A percentile compares a stretch with the other conserved stretches of the same genome.
Conservation (phyloP, 2,797 vertebrate species). For the Pseudochirops cupreus region DNA sequence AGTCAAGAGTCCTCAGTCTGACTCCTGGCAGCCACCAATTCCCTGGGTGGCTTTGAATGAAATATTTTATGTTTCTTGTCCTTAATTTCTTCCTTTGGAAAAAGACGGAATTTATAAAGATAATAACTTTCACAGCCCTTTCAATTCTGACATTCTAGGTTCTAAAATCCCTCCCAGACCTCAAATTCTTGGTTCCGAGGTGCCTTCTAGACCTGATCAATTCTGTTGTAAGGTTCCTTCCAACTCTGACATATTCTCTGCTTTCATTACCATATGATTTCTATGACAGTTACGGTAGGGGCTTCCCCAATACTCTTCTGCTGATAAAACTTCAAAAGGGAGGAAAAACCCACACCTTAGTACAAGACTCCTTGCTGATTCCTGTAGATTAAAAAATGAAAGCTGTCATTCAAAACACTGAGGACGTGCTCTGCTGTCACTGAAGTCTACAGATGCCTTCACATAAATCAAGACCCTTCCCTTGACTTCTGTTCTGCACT, state of each 20-base stretch:
- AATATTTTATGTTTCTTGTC: background rate
- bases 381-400: conserved; percentile 13
- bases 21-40: background rate
- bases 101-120: background rate
- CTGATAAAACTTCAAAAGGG: background rate
- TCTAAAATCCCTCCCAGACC: background rate
- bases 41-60: background rate
- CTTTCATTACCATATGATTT: background rate
- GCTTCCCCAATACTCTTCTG: background rate
- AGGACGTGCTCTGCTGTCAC: conserved; percentile 15
- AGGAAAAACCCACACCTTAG: background rate
- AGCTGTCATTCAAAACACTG: background rate
- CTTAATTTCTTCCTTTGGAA: background rate
- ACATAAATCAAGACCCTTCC: conserved; percentile 28
- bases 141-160: background rate
- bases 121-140: background rate
- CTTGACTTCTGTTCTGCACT: conserved; percentile 27
- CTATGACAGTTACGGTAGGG: background rate
- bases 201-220: background rate
- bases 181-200: background rate
- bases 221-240: background rate
- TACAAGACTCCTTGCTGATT: background rate
- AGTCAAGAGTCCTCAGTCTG: background rate
- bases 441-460: conserved; percentile 38
- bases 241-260: background rate